Percentiles rank a stretch among this genome's conserved stretches.
These are phyloP conservation scores for Merodon equestris DNA, from an alignment of 2,888 invertebrate species.

Conservation along the genomic window DNA sequence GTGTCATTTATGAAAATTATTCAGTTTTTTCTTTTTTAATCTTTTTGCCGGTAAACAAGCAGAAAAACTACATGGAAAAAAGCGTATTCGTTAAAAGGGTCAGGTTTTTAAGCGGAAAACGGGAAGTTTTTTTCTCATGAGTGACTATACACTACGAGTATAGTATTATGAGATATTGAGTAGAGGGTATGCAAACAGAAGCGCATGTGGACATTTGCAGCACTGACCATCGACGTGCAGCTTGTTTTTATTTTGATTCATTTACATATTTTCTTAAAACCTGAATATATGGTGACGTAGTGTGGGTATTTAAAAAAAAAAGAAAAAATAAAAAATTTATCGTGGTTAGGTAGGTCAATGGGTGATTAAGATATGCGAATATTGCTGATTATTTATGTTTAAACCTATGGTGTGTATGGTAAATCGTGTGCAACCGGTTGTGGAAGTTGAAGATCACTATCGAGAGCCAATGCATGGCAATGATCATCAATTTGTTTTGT, in stretches of 20 bases:
- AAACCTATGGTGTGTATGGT: background rate
- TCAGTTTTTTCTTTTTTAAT: conserved; percentile 51
- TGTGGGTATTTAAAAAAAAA: no score
- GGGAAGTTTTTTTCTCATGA: no score
- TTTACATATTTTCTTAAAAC: no score
- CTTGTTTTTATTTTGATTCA: background rate
- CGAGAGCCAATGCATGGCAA: no score
- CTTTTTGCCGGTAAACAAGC: conserved; percentile 51
- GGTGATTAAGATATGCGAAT: background rate
- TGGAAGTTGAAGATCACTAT: background rate
- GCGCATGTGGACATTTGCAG: no score
- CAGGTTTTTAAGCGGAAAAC: background rate
- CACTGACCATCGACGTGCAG: conserved; percentile 11
- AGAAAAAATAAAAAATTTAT: conserved; percentile 9
- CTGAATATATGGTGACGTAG: conserved; percentile 1
- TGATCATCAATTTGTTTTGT: no score
- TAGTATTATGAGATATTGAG: background rate
- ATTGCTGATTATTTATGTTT: background rate
- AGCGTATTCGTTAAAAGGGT: no score
- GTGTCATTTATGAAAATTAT: conserved; percentile 63
- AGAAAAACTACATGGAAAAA: conserved; percentile 10
- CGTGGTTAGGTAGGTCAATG: background rate
- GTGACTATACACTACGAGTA: no score
- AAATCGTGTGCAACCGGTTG: background rate
- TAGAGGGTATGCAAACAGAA: background rate